Conservation (phyloP, 2,113 vertebrate species). For the Sus scrofa region T2T-Sscrofa CM000814.6:127401001-127401500, state of each 20-base stretch:
- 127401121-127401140: neutral
- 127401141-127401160: neutral
- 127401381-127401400: too few relatives aligned
- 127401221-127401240: neutral
- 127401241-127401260: fast-evolving
- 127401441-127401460: too few relatives aligned
- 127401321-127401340: neutral
- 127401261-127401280: too few relatives aligned
- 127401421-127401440: too few relatives aligned
- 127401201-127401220: neutral
- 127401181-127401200: neutral
- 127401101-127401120: neutral
- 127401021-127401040: neutral
- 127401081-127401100: neutral
- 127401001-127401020: neutral
- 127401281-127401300: too few relatives aligned
- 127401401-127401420: too few relatives aligned
- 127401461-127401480: too few relatives aligned
- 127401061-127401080: neutral
- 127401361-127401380: neutral
- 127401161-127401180: slow-evolving; percentile 23
- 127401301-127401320: too few relatives aligned
- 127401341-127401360: slow-evolving; percentile 6
- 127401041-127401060: neutral
- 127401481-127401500: too few relatives aligned